A percentile compares a stretch with the other conserved stretches of the same genome.
These are phyloP conservation scores for Tenrec ecaudatus DNA, from an alignment of 2,113 vertebrate genomes.

Conservation along the genomic window DNA sequence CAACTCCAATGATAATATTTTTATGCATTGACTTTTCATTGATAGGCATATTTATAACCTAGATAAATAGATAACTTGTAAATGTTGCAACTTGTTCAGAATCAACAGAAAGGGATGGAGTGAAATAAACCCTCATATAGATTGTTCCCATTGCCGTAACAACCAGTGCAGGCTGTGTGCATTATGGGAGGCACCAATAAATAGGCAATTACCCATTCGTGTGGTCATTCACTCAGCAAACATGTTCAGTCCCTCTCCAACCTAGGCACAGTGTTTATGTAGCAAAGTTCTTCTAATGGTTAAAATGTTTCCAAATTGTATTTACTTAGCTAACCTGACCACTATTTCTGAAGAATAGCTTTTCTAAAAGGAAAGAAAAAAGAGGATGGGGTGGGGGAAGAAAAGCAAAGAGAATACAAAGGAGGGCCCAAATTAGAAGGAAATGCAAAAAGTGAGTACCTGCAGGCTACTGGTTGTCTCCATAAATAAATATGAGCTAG, in stretches of 20 bases:
- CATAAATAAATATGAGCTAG: no score
- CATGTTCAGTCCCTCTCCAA: not conserved
- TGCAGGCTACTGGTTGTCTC: not conserved
- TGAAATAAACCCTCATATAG: not conserved
- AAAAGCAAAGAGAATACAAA: not conserved
- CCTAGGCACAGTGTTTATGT: not conserved
- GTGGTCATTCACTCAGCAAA: not conserved
- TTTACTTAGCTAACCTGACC: not conserved
- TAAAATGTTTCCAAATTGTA: not conserved
- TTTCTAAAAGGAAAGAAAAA: not conserved
- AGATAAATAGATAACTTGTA: not conserved
- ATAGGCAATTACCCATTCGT: not conserved
- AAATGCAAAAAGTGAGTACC: not conserved
- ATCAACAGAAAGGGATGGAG: not conserved
- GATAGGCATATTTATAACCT: not conserved
- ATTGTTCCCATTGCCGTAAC: not conserved
- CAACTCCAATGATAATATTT: conserved; percentile 2
- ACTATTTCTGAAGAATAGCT: conserved; percentile 1
- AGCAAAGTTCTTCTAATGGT: not conserved
- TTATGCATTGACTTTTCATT: not conserved
- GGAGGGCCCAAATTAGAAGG: not conserved
- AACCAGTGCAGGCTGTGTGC: not conserved
- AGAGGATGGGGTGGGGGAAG: rapidly evolving
- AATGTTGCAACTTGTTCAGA: conserved; percentile 7
- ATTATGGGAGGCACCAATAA: not conserved